Evolutionary conservation across 2,797 vertebrate genomes (phyloP).

Genomic region (Staurois parvus): DNA sequence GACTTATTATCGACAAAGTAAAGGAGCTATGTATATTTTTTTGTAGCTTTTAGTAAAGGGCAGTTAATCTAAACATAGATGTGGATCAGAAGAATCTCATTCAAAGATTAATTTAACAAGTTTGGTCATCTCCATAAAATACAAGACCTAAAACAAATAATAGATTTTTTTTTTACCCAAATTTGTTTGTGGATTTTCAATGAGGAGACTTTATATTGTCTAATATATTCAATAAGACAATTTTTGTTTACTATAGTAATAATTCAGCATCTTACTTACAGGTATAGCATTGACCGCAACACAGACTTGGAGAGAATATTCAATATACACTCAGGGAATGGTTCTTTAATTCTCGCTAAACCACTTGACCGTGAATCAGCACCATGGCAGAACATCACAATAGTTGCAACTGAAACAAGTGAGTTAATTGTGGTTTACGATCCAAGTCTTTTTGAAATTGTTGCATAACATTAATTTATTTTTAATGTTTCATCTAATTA

Average conservation of each 20-base stretch:
- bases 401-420: conserved; percentile 95
- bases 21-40: no score
- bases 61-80: no score
- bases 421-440: conserved; percentile 65
- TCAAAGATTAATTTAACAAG: no score
- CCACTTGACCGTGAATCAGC: conserved; percentile 91
- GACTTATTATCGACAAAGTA: no score
- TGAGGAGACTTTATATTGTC: no score
- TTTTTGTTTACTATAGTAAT: background rate
- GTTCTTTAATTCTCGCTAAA: conserved; percentile 91
- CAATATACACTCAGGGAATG: conserved; percentile 90
- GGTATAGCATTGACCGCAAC: conserved; percentile 93
- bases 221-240: no score
- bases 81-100: no score
- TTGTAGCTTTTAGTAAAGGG: no score
- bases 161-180: no score
- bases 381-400: conserved; percentile 95
- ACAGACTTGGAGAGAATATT: conserved; percentile 93
- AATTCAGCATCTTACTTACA: conserved; percentile 66
- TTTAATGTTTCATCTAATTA: conserved; percentile 44
- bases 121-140: no score
- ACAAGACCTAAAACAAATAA: no score
- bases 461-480: conserved; percentile 1
- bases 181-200: no score
- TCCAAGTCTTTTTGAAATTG: conserved; percentile 12